These are phyloP conservation scores for Drymodes brunneopygia DNA, from an alignment of 2,113 vertebrate species.

Conservation along the genomic window DNA sequence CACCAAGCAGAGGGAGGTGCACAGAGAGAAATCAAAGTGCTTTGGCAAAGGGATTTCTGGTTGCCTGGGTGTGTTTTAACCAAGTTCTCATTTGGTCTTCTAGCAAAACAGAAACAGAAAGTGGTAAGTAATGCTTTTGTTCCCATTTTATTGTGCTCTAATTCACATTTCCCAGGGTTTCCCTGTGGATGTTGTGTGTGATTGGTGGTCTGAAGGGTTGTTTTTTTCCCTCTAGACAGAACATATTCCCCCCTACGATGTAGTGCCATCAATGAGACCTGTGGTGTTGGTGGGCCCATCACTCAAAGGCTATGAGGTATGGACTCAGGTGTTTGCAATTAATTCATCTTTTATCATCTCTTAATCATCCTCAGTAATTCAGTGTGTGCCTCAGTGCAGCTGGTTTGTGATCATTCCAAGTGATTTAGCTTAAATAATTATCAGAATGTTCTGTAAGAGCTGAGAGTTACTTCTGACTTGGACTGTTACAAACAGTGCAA, in stretches of 20 bases:
- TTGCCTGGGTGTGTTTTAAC: constrained; percentile 51
- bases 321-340: background rate
- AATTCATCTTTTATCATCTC: background rate
- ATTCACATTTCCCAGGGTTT: background rate
- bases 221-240: constrained; percentile 81
- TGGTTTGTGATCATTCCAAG: background rate
- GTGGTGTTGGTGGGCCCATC: constrained; percentile 96
- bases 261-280: constrained; percentile 97
- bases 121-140: constrained; percentile 83
- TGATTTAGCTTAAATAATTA: background rate
- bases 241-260: constrained; percentile 94
- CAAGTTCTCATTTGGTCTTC: constrained; percentile 70
- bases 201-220: background rate
- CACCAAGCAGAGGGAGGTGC: background rate
- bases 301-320: constrained; percentile 97
- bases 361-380: background rate
- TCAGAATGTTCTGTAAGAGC: background rate
- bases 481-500: background rate
- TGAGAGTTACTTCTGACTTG: background rate
- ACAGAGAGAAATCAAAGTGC: background rate
- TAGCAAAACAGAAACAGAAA: constrained; percentile 99
- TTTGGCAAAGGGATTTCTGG: background rate
- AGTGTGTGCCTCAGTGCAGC: background rate
- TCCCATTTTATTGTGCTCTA: background rate
- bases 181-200: background rate